A percentile compares a stretch with the other conserved stretches of the same genome.
Evolutionary conservation across 2,113 vertebrate species (phyloP).

Genomic region (Myotis brandtii): DNA sequence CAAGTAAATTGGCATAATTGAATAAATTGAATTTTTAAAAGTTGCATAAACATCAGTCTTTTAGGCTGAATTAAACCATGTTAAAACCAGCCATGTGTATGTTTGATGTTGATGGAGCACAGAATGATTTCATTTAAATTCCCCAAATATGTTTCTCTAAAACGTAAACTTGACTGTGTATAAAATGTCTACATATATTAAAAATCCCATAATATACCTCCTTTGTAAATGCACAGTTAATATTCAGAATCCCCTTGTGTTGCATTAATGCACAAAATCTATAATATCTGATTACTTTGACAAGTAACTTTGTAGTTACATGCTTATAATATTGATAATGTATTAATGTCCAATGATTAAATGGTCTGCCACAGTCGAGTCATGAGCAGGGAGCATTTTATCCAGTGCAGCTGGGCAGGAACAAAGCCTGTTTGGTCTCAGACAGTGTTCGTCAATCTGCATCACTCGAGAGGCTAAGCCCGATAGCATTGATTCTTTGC

Average conservation of each 20-base stretch:
- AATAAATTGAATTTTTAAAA: slow-evolving; percentile 65
- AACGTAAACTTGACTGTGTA: slow-evolving; percentile 35
- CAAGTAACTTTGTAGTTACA: slow-evolving; percentile 86
- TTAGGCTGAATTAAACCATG: slow-evolving; percentile 35
- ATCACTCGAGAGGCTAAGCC: slow-evolving; percentile 75
- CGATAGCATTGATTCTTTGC: slow-evolving; percentile 82
- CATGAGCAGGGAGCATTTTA: slow-evolving; percentile 77
- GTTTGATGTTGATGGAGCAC: not conserved
- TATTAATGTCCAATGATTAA: slow-evolving; percentile 87
- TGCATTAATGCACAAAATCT: slow-evolving; percentile 81
- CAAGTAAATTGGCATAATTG: slow-evolving; percentile 85
- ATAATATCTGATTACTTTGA: slow-evolving; percentile 85
- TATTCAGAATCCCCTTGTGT: slow-evolving; percentile 60
- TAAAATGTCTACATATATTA: not conserved
- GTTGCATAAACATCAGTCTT: slow-evolving; percentile 24
- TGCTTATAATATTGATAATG: slow-evolving; percentile 86
- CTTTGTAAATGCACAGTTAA: slow-evolving; percentile 75
- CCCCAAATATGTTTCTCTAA: slow-evolving; percentile 35
- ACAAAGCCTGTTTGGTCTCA: slow-evolving; percentile 81
- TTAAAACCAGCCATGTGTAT: not conserved
- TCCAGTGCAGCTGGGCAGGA: slow-evolving; percentile 79
- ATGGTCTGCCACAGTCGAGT: slow-evolving; percentile 85
- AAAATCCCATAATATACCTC: slow-evolving; percentile 41
- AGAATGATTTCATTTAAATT: slow-evolving; percentile 13
- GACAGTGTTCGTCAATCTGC: slow-evolving; percentile 81